These are phyloP conservation scores for Sialia sialis DNA, from an alignment of 2,113 vertebrate genomes.

Conservation along the genomic window DNA sequence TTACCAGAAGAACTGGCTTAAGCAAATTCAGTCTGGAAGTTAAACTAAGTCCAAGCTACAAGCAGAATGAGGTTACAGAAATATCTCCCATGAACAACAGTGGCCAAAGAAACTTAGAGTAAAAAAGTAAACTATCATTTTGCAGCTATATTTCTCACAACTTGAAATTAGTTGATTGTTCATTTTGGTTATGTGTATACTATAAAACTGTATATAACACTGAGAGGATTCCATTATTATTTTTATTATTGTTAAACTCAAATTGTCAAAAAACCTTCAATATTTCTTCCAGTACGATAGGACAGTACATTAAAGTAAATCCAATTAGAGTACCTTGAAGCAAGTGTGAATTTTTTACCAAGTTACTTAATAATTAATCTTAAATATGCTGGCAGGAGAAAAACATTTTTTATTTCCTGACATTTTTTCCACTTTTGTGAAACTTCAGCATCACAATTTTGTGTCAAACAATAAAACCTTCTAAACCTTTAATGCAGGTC, in stretches of 20 bases:
- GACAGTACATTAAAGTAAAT: neutral
- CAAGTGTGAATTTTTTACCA: neutral
- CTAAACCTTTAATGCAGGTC: neutral
- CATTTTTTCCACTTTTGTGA: neutral
- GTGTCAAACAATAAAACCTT: neutral
- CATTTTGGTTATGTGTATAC: neutral
- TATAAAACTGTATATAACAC: neutral
- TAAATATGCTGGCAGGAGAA: neutral
- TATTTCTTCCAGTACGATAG: neutral
- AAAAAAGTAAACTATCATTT: neutral
- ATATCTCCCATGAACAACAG: neutral
- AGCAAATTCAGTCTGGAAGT: neutral
- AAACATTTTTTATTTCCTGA: neutral
- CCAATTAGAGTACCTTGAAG: conserved; percentile 6
- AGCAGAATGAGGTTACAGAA: neutral
- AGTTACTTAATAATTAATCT: conserved; percentile 39
- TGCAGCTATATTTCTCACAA: neutral
- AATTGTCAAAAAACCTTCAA: neutral
- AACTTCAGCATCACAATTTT: neutral
- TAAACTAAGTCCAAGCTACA: neutral
- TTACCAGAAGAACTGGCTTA: neutral
- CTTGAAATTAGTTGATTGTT: neutral
- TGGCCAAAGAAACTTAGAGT: neutral
- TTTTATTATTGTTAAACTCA: neutral
- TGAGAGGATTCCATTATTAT: neutral